Conservation (phyloP, 2,888 invertebrate species). For the Lissocephala sabroskyi region DNA sequence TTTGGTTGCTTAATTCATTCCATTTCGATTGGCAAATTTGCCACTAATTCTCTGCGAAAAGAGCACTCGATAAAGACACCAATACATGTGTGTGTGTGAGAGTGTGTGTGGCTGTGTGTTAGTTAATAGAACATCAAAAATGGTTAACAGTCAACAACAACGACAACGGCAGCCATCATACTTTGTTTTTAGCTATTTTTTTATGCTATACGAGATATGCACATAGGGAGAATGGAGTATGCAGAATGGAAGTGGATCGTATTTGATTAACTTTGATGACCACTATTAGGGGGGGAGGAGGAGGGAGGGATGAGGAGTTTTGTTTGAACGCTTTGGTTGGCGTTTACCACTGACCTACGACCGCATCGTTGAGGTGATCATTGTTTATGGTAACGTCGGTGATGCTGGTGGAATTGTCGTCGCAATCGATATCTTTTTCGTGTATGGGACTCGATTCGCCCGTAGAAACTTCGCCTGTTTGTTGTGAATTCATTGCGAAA, state of each 20-base stretch:
- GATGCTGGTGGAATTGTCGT: constrained; percentile 66
- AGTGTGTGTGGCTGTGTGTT: neutral
- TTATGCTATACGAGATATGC: no score
- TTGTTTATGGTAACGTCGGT: constrained; percentile 69
- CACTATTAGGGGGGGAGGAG: neutral
- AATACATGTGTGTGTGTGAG: neutral
- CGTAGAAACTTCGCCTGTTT: constrained; percentile 72
- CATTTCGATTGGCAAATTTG: no score
- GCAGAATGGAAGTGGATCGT: no score
- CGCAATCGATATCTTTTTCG: constrained; percentile 70
- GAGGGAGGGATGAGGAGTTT: constrained; percentile 16
- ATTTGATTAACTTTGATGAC: no score
- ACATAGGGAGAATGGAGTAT: no score
- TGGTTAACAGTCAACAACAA: constrained; percentile 34
- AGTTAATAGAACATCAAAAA: neutral
- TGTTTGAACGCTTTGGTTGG: constrained; percentile 15
- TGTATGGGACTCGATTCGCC: constrained; percentile 72
- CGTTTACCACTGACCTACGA: constrained; percentile 71
- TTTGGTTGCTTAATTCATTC: no score
- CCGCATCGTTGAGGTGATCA: constrained; percentile 45
- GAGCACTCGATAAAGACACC: no score
- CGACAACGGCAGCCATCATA: constrained; percentile 46
- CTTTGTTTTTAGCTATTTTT: neutral
- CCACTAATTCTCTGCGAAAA: no score
- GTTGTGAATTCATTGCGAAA: constrained; percentile 24